Evolutionary conservation across 2,888 invertebrate species (phyloP), one percentile per base, ranked within the genome.

Genomic region (Andrena fulva): DNA sequence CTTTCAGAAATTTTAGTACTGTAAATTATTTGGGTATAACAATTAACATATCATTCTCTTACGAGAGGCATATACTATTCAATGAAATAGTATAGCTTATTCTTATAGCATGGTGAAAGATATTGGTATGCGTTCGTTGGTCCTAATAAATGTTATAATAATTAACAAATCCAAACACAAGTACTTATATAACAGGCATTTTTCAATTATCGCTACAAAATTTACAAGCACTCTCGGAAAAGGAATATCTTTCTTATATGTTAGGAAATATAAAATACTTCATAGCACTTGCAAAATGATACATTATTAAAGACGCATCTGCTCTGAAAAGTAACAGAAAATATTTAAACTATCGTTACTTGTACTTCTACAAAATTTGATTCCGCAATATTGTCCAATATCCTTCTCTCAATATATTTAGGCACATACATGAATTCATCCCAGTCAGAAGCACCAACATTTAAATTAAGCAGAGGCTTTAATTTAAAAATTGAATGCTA

Each of bases 401-500:
- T 42, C n/a, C 2, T 42, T 74, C 54, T n/a, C 35, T 59, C 27
- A 10, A 31, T 48, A 64, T 42, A 52, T 79, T 59, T 77, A 35
- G 48, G 54, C 56, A 63, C 33, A 33, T 77, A 69, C 29, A 33
- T 35, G 8, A 33, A 29, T 50, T 29, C 35, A 63, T 69, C 33
- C 66, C 16, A 54, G 31, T 33, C 48, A 64, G 69, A 56, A 60
- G 70, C 66, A 66, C 60, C 48, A 56, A 63, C 73, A 52, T 31
- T 64, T 27, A 52, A 69, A 81, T 72, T 75, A 69, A 63, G 24
- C 42, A 59, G 67, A 81, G 59, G 78, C 81, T 77, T 85, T 63
- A 56, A 79, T 77, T 80, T 78, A 60, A 70, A 73, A 64, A 63
- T 66, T 82, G 76, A 60, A 86, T 80, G 89, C 89, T 90, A 89